Evolutionary conservation across 1,140 invertebrate genomes (phyloP), one percentile per base, ranked within the genome.

Genomic region (Procambarus virginalis): DNA sequence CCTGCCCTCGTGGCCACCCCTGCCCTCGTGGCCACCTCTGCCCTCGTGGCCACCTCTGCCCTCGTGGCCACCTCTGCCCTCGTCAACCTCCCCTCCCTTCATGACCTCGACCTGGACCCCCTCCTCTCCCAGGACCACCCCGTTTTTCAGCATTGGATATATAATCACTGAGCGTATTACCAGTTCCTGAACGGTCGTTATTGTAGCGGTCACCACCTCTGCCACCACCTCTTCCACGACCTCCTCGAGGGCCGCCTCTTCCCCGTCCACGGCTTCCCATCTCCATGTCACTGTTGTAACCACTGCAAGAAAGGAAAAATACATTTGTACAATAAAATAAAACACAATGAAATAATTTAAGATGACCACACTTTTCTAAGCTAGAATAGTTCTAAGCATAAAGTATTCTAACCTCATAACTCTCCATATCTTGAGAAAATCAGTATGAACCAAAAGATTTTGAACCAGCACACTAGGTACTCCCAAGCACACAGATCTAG

Each of bases 141-240:
- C 86, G 68, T 58, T 89, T 89, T 73, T 89, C 86, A 46, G 86
- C 86, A 89, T 58, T 89, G 64, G 86, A 76, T 82, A 89, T 89
- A 64, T 89, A 89, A 89, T 89, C 86, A 89, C 79, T 89, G 48
- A 89, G 73, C 12, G 80, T 89, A 89, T 89, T 89, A 89, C 86
- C 86, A 82, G 86, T 82, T 82, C 86, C 86, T 48, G 86, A 83
- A 77, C 86, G 86, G 86, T 89, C 86, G 86, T 89, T 89, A 82
- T 58, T 89, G 86, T 89, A 89, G 86, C 86, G 86, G 78, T 89
- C 86, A 22, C 86, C 58, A 45, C 86, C 86, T 60, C 86, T 82
- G 79, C 79, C 80, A 20, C 86, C 80, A 48, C 86, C 86, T 45
- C 86, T 51, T 3, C 86, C 86, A 12, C 86, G 86, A 20, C 86